A percentile compares a stretch with the other conserved stretches of the same genome.
Evolutionary conservation across 2,888 invertebrate genomes (phyloP).

Genomic region (Altica lythri): DNA sequence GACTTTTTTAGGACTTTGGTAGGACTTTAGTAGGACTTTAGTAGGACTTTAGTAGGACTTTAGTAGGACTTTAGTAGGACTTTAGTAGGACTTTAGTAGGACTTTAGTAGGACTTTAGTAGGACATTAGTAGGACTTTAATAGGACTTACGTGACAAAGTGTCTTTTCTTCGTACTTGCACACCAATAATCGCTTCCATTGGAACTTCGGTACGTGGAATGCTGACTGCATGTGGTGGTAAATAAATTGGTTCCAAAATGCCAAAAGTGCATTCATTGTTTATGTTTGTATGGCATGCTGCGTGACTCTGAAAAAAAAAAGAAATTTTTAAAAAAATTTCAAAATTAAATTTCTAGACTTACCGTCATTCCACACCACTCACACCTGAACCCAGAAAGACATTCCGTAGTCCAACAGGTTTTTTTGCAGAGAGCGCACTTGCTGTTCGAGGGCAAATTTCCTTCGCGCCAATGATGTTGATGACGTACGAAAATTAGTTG

Average conservation of each 20-base stretch:
- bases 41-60: too few relatives aligned
- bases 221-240: conserved; percentile 97
- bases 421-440: conserved; percentile 98
- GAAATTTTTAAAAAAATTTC: conserved; percentile 4
- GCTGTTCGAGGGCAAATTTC: conserved; percentile 95
- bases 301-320: conserved; percentile 78
- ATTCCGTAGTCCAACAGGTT: conserved; percentile 97
- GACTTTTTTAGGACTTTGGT: too few relatives aligned
- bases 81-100: too few relatives aligned
- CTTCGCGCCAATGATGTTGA: conserved; percentile 99
- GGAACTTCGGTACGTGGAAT: conserved; percentile 99
- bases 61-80: too few relatives aligned
- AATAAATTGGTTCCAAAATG: conserved; percentile 94
- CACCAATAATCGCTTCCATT: conserved; percentile 98
- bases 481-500: conserved; percentile 85
- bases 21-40: too few relatives aligned
- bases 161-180: conserved; percentile 83
- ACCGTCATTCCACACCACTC: conserved; percentile 94
- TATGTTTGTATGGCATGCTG: conserved; percentile 89
- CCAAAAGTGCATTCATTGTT: conserved; percentile 97
- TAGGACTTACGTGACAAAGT: conserved; percentile 81
- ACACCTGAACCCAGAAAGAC: conserved; percentile 95
- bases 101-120: too few relatives aligned
- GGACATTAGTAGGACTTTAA: too few relatives aligned
- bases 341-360: conserved; percentile 45